Evolutionary conservation across 2,797 vertebrate genomes (phyloP).

Genomic region (Chromis chromis): DNA sequence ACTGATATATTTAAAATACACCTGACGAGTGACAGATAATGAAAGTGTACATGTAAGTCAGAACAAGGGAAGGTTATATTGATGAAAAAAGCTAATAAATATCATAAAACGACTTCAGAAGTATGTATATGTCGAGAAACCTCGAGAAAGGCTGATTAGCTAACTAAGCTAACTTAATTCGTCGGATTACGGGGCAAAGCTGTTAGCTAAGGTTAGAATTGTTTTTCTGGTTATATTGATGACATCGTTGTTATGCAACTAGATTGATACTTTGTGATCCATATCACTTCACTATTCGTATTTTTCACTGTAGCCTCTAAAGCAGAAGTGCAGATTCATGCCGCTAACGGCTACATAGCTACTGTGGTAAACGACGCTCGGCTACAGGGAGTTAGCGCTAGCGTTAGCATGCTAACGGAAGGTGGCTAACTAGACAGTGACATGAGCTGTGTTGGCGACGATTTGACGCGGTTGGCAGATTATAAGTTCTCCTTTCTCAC

Average conservation of each 20-base stretch:
- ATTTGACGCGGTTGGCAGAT: too few species aligned
- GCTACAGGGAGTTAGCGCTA: slow-evolving; percentile 41
- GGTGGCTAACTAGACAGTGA: not conserved
- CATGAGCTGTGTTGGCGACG: not conserved
- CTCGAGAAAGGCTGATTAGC: slow-evolving; percentile 2
- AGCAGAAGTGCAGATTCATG: slow-evolving; percentile 61
- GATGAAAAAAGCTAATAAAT: too few species aligned
- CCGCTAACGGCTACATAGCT: slow-evolving; percentile 35
- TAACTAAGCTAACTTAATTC: slow-evolving; percentile 29
- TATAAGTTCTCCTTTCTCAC: not conserved
- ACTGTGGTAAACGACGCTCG: too few species aligned
- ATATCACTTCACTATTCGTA: too few species aligned
- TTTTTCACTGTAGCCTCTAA: not conserved
- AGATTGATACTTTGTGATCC: too few species aligned
- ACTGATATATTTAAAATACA: too few species aligned
- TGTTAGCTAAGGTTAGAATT: not conserved
- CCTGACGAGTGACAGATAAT: too few species aligned
- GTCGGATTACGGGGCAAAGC: not conserved
- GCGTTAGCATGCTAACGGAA: slow-evolving; percentile 16
- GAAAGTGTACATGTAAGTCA: too few species aligned
- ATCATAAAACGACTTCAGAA: too few species aligned
- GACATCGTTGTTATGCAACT: too few species aligned
- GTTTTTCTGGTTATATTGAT: not conserved
- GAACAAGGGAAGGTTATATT: too few species aligned
- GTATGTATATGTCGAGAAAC: too few species aligned